Percentiles rank a stretch among this genome's conserved stretches.
phyloP scores from a whole-genome alignment of 2,113 vertebrate species.

The Epinephelus lanceolatus region DNA sequence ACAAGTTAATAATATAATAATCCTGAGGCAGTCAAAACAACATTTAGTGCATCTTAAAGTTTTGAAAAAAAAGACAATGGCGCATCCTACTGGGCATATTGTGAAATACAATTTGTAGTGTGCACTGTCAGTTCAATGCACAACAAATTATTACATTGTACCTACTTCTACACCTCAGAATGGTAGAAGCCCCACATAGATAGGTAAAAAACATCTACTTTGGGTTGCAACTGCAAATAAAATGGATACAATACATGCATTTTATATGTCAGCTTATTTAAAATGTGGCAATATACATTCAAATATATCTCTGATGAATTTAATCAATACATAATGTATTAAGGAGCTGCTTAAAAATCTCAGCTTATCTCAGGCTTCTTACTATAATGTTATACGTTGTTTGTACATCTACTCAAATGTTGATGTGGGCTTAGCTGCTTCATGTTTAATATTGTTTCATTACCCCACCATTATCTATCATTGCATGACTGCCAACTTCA shows the following conservation, averaged over 20 bases:
- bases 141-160: not conserved
- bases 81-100: slow-evolving; percentile 51
- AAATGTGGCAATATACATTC: not conserved
- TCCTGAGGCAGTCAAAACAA: not conserved
- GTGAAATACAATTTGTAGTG: not conserved
- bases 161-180: not conserved
- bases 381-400: not conserved
- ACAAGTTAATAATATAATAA: not conserved
- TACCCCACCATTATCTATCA: too few species aligned
- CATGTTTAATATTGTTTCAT: too few species aligned
- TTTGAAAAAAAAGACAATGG: slow-evolving; percentile 49
- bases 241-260: not conserved
- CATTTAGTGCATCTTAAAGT: not conserved
- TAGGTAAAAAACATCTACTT: not conserved
- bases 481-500: too few species aligned
- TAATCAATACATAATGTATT: not conserved
- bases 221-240: not conserved
- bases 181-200: too few species aligned
- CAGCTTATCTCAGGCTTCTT: not conserved
- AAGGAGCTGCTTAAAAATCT: not conserved
- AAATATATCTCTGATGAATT: not conserved
- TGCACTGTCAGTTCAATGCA: not conserved
- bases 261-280: not conserved
- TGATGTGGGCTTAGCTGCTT: not conserved
- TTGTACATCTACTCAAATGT: not conserved